Evolutionary conservation across 2,113 vertebrate species (phyloP), one percentile per base, ranked within the genome.

Genomic region (Catagonus wagneri): DNA sequence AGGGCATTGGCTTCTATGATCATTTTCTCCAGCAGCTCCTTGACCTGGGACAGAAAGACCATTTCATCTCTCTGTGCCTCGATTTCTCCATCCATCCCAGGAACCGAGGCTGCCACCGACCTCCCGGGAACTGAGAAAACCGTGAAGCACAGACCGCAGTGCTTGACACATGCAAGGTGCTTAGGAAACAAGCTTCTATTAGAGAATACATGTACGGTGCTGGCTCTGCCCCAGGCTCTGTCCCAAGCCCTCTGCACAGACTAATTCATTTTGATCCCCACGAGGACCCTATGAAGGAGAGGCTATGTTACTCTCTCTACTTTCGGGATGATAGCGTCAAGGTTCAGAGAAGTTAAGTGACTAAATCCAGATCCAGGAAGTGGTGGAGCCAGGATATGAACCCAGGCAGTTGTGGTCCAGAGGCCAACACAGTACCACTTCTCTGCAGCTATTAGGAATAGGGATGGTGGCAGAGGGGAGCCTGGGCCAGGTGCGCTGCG

Each of bases 1-100:
- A 69, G 22, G 1, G 10, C 9, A 0, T 9, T 3, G 12, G 11
- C 29, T 39, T 7, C n/a, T n/a, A 17, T 6, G 1, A 50, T 17
- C 19, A 14, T 11, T 7, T 19, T 29, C 34, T 39, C n/a, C 34
- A 56, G 29, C 39, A 58, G 68, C 32, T 39, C 78, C 66, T 74
- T 12, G 44, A 72, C 23, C 39, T 12, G 27, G 25, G 39, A 75
- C 5, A 66, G 39, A 75, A 3, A 66, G 39, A 20, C 1, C 16
- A 29, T 19, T 71, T 79, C 69, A 20, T 8, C 27, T 32, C 60
- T 39, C 27, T 75, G 14, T n/a, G 71, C 61, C 84, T 89, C 25
- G 9, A 6, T n/a, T 20, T 61, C 72, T 50, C 83, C 76, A 69
- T 13, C n/a, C 19, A 3, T 32, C 58, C 4, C 25, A 17, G 34